Evolutionary conservation across 2,113 vertebrate species (phyloP), one percentile per base, ranked within the genome.

Genomic region (Nestor notabilis): DNA sequence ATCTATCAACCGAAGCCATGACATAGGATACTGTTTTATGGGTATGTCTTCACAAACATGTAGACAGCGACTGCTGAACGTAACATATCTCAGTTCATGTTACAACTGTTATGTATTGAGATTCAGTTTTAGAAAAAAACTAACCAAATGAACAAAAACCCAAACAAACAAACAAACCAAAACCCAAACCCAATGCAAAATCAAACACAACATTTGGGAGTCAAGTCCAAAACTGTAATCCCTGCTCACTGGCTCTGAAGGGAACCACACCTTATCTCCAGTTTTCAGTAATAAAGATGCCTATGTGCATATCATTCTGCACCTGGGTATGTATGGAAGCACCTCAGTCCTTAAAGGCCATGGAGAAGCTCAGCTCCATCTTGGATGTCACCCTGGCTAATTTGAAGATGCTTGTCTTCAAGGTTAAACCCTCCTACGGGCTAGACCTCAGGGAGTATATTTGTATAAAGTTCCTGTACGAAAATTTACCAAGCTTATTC

Each of bases 51-150:
- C n/a, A 72, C 1, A 4, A 65, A 39, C 17, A 56, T 7, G 41
- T 17, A 58, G n/a, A 75, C 13, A 60, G 21, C 47, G 8, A 10
- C 0, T 3, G 21, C 6, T 70, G 68, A 89, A 83, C 72, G 5
- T 31, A 43, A 60, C 17, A 28, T 13, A 77, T 8, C 33, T 71
- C 50, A 83, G 39, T 39, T 39, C 11, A 82, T 65, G 6, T 52
- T 56, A 29, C 16, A 72, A 28, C 7, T 2, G 1, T 6, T 58
- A 19, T 2, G 2, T 1, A 3, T 4, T 49, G 25, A 78, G 69
- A 66, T 27, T 41, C 9, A 83, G 20, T 28, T 65, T 9, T n/a
- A n/a, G n/a, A 61, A 75, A 60, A 81, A 55, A 69, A 27, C 2
- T 3, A 5, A 49, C 56, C 33, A 12, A 46, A 41, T 2, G 49